Base-by-base conservation (phyloP, 2,888 invertebrate genomes). In the Scaptomyza polygonia region DNA sequence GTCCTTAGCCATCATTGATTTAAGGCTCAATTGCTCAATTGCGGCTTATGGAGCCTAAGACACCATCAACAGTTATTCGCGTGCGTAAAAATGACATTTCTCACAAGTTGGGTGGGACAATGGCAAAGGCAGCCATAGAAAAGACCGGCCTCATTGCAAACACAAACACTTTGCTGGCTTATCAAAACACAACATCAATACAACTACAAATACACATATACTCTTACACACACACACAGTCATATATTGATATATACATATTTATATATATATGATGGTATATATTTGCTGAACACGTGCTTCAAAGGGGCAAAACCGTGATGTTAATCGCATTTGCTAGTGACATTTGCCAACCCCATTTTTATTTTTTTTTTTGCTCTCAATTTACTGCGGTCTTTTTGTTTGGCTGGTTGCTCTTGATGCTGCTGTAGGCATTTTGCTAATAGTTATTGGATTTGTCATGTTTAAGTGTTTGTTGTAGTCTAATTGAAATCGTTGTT, bases 281-380 rank as follows among this genome's bases (percentile, higher is more conserved):
- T 18, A 16, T 32, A 54, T 43, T 14, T 27, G 21, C 16, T 34
- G 12, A 36, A 34, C 86, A 77, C 84, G 75, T 77, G 81, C 64
- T 57, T 51, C 32, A 73, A 63, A 63, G 54, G 56, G 25, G 40
- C 53, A 56, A 59, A 72, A 75, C 76, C 76, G 59, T 66, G 74
- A 65, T 65, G 64, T 42, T 87, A 87, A 82, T 82, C 82, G 82
- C 79, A 86, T 85, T 84, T 80, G 62, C 58, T 57, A 64, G 72
- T 48, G 64, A 70, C 70, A 61, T 57, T 62, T 62, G 53, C 40
- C 40, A 44, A 8, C 32, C 18, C 1, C 3, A n/a, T 21, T 32
- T 30, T 74, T 29, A 21, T 21, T 21, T 32, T 30, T 74, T 29
- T 8, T 39, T 8, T 9, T 59, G 43, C 21, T 61, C 47, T 42